Base-by-base conservation (phyloP, 2,888 invertebrate species). In the Limenitis camilla region DNA sequence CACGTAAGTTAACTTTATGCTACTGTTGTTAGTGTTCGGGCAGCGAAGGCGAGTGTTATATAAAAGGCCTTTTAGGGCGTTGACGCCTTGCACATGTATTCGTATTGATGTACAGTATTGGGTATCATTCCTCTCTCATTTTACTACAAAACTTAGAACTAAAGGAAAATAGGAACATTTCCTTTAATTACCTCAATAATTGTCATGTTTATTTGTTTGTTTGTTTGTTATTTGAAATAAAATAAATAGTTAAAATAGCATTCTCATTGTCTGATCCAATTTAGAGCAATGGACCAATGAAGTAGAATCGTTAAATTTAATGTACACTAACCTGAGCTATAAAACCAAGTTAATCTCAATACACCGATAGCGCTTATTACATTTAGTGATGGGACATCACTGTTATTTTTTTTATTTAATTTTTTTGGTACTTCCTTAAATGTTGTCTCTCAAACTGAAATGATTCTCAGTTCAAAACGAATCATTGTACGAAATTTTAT, bases 281-380 rank as follows among this genome's bases (percentile, higher is more conserved):
- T 80, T 74, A 67, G 74, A 72, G 74, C 76, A 72, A 75, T 71
- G 72, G 75, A 68, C 73, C 80, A 79, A 80, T 82, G 78, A 76
- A 81, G 76, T 69, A 65, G 74, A 71, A 72, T 71, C 83, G 74
- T 87, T 80, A 85, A 86, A 82, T 84, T 86, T 87, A 82, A 85
- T 77, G 85, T 74, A 77, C 78, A 81, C 84, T 85, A 83, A 85
- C 84, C 78, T 75, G 74, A 63, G 80, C 81, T 73, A 81, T 87
- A 87, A 86, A 86, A 74, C 69, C 77, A 71, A 76, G 81, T 86
- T 86, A 87, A 87, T 87, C 86, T 86, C 83, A 84, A 87, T 87
- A 86, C 85, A 81, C 78, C 81, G 81, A 86, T 85, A 80, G 84
- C 74, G 76, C 78, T 83, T 85, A 85, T 84, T 82, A 81, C 74